phyloP scores from a whole-genome alignment of 1,140 invertebrate species.

The Bombus difficillimus region DNA sequence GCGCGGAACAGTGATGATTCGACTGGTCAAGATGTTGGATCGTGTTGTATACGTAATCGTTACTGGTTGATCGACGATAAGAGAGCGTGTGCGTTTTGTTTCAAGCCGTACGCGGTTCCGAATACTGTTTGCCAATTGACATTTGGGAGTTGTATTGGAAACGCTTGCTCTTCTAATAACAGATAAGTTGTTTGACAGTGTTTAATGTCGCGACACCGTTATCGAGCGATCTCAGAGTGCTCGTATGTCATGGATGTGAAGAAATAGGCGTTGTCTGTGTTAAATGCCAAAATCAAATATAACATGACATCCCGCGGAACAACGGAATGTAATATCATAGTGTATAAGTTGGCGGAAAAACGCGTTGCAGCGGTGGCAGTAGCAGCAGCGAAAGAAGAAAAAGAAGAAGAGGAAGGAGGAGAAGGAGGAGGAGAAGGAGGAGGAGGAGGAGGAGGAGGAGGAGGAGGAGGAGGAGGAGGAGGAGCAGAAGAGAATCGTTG shows the following conservation, averaged over 20 bases:
- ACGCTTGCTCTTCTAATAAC: neutral
- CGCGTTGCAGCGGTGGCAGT: neutral
- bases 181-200: too few relatives aligned
- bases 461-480: neutral
- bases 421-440: too few relatives aligned
- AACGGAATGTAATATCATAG: neutral
- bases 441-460: neutral
- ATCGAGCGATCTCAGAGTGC: constrained; percentile 20
- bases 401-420: neutral
- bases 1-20: constrained; percentile 53
- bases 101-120: neutral
- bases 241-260: constrained; percentile 33
- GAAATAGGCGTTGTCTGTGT: constrained; percentile 27
- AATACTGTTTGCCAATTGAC: neutral
- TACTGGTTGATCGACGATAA: neutral
- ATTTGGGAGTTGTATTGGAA: too few relatives aligned
- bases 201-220: constrained; percentile 27
- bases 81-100: constrained; percentile 27
- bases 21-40: constrained; percentile 32
- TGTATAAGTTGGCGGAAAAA: neutral
- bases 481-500: neutral
- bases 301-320: constrained; percentile 33
- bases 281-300: neutral
- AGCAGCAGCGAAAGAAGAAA: neutral
- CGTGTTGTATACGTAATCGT: neutral